Base-by-base conservation (phyloP, 53 echinoderm and acorn worm species). In the Astropecten irregularis region DNA sequence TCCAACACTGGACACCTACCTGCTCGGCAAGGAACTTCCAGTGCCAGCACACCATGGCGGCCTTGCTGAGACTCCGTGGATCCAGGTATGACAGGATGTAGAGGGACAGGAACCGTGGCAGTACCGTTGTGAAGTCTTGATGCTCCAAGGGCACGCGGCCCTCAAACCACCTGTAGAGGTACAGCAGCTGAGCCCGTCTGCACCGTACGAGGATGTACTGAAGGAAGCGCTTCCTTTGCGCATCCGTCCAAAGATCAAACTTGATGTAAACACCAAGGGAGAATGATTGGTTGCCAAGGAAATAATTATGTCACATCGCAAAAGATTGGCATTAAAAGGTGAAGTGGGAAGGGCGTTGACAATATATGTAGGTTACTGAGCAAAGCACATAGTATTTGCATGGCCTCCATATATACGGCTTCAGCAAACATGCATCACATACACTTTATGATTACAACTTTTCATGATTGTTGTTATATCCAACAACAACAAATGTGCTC, bases 161-260 rank as follows among this genome's bases (percentile, higher is more conserved):
- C 38, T 89, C 82, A 30, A 97, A 97, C 89, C 91, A 97, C 42
- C 72, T 84, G 66, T 94, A 90, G 10, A 93, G 89, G 79, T 88
- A 97, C 62, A 77, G 42, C 3, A 97, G 83, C 73, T 97, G 97
- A 3, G 83, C 48, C 9, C 88, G 63, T 66, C 92, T 86, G 52
- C 94, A 97, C 23, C 84, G 92, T 40, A 83, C 69, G 25, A 97
- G 83, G 37, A 97, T 83, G 81, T 84, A 92, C 73, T 91, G 87
- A 21, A 97, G 71, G 88, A 97, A 97, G 1, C 92, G 94, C 60
- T 94, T 97, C 35, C 97, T 81, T 49, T 97, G 97, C 9, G 88
- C 72, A 71, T 97, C 97, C 0, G 94, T 94, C 97, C 97, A 97
- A 40, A 97, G 70, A 48, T 94, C 94, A 97, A 97, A 97, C 95